Base-by-base conservation (phyloP, 2,113 vertebrate genomes). In the Cebidichthys violaceus region DNA sequence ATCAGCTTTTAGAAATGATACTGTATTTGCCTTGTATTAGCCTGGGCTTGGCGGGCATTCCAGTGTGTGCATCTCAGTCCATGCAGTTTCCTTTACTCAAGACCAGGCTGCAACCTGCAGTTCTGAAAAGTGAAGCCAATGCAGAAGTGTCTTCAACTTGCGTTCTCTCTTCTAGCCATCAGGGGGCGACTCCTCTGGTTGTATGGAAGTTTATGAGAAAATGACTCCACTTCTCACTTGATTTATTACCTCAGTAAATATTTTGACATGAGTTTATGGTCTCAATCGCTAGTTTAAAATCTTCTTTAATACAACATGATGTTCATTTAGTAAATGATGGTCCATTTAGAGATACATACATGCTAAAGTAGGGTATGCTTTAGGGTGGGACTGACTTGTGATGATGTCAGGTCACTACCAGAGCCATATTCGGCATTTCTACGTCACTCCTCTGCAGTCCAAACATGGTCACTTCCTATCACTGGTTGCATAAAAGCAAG, bases 11-110 rank as follows among this genome's bases (percentile, higher is more conserved):
- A 22, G 37, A 60, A 68, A 67, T 78, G 35, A 64, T 11, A 2
- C 39, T 82, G 6, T 35, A 47, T 77, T 74, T 35, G 27, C 35
- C 20, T 61, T 41, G 14, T 31, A 33, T 77, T 22, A 65, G 11
- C 11, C 17, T 24, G 8, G 6, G 1, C 45, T 71, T 6, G 3
- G 22, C 3, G 31, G 22, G 22, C 43, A n/a, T 41, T 45, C 8
- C 20, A 35, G 4, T 52, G 52, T 11, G 45, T 35, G 6, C 22
- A 65, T 70, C 39, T 33, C 6, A n/a, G 24, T 27, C 20, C 9
- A 2, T 15, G n/a, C 59, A 14, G 14, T 62, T 20, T 33, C 52
- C 9, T 54, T 9, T 4, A n/a, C 22, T 54, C 52, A 55, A 55
- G 3, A 24, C 54, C 54, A 55, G 54, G 45, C 17, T 18, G 45